These are phyloP conservation scores for Wasmannia auropunctata DNA, from an alignment of 1,140 invertebrate genomes.

Conservation along the genomic window DNA sequence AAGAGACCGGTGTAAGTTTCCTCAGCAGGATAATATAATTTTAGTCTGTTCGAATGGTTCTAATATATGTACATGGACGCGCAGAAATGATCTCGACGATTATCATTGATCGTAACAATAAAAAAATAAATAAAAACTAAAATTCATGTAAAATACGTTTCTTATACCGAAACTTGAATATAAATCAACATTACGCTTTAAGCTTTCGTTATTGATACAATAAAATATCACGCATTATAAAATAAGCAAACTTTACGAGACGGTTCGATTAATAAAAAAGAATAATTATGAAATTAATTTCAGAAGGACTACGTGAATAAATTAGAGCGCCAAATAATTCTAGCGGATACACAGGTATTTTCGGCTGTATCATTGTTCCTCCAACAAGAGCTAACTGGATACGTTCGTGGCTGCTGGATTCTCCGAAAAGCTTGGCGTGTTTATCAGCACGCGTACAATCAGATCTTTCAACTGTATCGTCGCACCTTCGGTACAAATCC, in stretches of 20 bases:
- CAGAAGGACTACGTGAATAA: slow-evolving; percentile 77
- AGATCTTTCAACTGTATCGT: slow-evolving; percentile 86
- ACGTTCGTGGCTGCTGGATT: slow-evolving; percentile 90
- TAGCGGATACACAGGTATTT: slow-evolving; percentile 89
- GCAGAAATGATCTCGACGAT: background rate
- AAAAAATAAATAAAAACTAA: too few species aligned
- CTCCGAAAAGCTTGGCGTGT: slow-evolving; percentile 91
- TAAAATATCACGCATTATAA: background rate
- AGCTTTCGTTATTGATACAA: background rate
- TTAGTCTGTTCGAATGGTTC: background rate
- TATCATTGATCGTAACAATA: background rate
- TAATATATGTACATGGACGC: background rate
- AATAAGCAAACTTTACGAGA: background rate
- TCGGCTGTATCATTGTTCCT: slow-evolving; percentile 88
- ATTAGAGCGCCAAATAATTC: slow-evolving; percentile 89
- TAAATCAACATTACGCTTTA: background rate
- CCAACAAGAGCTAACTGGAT: slow-evolving; percentile 89
- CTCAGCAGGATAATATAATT: background rate
- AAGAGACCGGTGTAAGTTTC: slow-evolving; percentile 76
- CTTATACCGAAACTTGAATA: background rate
- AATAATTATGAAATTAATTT: slow-evolving; percentile 50
- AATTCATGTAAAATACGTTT: background rate
- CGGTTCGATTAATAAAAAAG: background rate
- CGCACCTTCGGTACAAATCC: slow-evolving; percentile 80
- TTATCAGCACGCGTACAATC: slow-evolving; percentile 89